Percentiles rank a stretch among this genome's conserved stretches.
These are phyloP conservation scores for Acanthis flammea DNA, from an alignment of 2,797 vertebrate species.

Conservation along the genomic window DNA sequence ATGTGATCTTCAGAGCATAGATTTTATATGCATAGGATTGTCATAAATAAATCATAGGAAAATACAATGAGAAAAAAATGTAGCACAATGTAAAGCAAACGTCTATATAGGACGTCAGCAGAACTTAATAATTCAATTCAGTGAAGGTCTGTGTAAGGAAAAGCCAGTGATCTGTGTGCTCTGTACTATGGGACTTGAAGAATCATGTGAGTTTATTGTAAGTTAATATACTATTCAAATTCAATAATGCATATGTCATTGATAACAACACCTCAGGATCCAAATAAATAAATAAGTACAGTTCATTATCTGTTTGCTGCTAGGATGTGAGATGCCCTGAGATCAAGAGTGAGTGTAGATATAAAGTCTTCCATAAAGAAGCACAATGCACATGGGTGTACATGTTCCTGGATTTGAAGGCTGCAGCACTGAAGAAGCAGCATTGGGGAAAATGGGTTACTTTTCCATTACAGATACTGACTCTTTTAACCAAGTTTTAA, in stretches of 20 bases:
- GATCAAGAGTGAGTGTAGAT: not conserved
- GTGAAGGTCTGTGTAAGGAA: slow-evolving; percentile 47
- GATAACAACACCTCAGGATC: not conserved
- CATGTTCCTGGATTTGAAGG: not conserved
- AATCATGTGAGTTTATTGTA: slow-evolving; percentile 15
- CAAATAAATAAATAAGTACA: slow-evolving; percentile 27
- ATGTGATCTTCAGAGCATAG: slow-evolving; percentile 65
- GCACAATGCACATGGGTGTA: rapidly evolving
- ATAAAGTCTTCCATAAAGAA: not conserved
- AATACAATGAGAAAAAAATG: slow-evolving; percentile 73
- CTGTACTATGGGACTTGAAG: slow-evolving; percentile 29
- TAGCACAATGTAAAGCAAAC: slow-evolving; percentile 63
- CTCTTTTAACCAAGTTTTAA: not conserved
- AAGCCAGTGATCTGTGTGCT: slow-evolving; percentile 40
- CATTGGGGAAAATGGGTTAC: rapidly evolving
- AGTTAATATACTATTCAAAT: slow-evolving; percentile 50
- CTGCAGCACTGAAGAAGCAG: not conserved
- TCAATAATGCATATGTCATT: slow-evolving; percentile 13
- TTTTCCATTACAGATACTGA: not conserved
- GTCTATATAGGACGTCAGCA: slow-evolving; percentile 41
- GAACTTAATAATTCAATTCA: slow-evolving; percentile 70
- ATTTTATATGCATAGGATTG: slow-evolving; percentile 68
- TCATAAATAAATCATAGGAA: slow-evolving; percentile 74
- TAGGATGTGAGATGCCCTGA: not conserved
- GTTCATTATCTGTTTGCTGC: not conserved